A percentile compares a stretch with the other conserved stretches of the same genome.
These are phyloP conservation scores for Theristus sp. DNA, from an alignment of 2,888 invertebrate species.

Conservation along the genomic window DNA sequence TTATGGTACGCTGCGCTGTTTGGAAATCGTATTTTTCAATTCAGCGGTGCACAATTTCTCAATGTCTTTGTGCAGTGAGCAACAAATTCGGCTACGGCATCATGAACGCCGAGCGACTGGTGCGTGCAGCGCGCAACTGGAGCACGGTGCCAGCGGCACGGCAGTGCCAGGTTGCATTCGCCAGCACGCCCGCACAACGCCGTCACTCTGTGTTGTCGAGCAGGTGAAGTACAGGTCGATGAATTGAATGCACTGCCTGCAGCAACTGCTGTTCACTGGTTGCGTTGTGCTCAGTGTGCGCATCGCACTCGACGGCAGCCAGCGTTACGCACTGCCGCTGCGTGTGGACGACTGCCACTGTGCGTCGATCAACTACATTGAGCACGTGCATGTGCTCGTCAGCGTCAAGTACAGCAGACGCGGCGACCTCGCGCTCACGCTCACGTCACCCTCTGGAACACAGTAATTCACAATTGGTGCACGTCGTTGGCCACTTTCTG, in stretches of 20 bases:
- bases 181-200: too few relatives aligned
- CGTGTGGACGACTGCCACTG: slow-evolving; percentile 21
- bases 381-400: slow-evolving; percentile 92
- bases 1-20: slow-evolving; percentile 38
- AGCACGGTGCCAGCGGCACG: slow-evolving; percentile 80
- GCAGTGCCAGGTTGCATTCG: slow-evolving; percentile 9
- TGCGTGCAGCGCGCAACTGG: slow-evolving; percentile 78
- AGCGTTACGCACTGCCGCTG: slow-evolving; percentile 16
- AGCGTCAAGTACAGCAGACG: slow-evolving; percentile 60
- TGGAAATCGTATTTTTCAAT: background rate
- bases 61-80: slow-evolving; percentile 43
- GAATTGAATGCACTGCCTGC: too few relatives aligned
- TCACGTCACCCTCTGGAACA: slow-evolving; percentile 79
- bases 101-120: slow-evolving; percentile 89
- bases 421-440: slow-evolving; percentile 63
- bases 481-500: background rate
- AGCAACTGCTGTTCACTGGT: too few relatives aligned
- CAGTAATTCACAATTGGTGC: slow-evolving; percentile 30
- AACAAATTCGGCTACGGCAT: slow-evolving; percentile 95
- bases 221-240: too few relatives aligned
- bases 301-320: background rate
- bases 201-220: too few relatives aligned
- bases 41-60: too few relatives aligned
- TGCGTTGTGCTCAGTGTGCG: too few relatives aligned
- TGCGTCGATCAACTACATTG: slow-evolving; percentile 54